phyloP scores from a whole-genome alignment of 2,113 vertebrate genomes.

The Solea solea region DNA sequence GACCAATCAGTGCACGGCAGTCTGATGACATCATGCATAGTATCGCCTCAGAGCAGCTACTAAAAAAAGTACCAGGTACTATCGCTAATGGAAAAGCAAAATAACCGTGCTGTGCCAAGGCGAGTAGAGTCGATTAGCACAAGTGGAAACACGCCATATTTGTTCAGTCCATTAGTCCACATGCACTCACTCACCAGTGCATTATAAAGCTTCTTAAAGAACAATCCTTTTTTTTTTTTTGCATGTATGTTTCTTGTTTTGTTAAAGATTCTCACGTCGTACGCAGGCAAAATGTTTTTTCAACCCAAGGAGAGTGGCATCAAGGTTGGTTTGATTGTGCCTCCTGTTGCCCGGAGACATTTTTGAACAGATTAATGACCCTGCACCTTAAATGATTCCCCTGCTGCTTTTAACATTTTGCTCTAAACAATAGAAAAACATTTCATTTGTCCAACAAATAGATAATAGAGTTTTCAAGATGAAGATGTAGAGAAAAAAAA shows the following conservation, averaged over 20 bases:
- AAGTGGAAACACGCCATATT: neutral
- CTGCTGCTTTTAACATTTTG: constrained; percentile 23
- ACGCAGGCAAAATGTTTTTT: constrained; percentile 14
- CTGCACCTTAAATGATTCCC: constrained; percentile 36
- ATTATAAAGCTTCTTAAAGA: constrained; percentile 10
- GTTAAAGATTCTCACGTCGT: neutral
- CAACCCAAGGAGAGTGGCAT: constrained; percentile 18
- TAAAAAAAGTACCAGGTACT: too few relatives aligned
- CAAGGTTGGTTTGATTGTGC: constrained; percentile 27
- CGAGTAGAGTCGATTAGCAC: too few relatives aligned
- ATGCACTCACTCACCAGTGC: neutral
- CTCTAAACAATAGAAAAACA: constrained; percentile 37
- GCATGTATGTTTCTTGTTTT: neutral
- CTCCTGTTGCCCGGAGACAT: constrained; percentile 59
- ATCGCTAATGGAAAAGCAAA: too few relatives aligned
- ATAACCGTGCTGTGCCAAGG: too few relatives aligned
- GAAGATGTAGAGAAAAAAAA: neutral
- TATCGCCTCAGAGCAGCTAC: too few relatives aligned
- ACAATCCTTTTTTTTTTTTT: neutral
- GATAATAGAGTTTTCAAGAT: constrained; percentile 23
- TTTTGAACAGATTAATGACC: constrained; percentile 54
- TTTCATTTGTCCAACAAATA: constrained; percentile 44
- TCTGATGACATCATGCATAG: too few relatives aligned
- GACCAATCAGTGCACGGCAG: too few relatives aligned
- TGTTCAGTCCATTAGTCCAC: constrained; percentile 4